A percentile compares a stretch with the other conserved stretches of the same genome.
These are phyloP conservation scores for Otus sunia DNA, from an alignment of 2,113 vertebrate genomes.

Conservation along the genomic window DNA sequence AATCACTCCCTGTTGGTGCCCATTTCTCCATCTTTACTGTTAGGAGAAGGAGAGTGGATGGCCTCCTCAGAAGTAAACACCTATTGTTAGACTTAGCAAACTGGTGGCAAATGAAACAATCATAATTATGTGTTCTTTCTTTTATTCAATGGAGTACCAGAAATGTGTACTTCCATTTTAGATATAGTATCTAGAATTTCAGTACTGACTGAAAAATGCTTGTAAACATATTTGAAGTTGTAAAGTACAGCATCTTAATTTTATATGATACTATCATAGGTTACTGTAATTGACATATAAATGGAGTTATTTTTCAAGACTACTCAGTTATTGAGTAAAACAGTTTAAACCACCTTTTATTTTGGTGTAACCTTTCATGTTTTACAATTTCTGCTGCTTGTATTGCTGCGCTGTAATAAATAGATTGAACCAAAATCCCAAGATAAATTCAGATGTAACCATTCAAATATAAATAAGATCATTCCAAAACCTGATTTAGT, in stretches of 20 bases:
- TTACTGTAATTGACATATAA: not conserved
- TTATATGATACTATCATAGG: not conserved
- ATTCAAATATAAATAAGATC: not conserved
- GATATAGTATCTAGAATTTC: not conserved
- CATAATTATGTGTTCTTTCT: not conserved
- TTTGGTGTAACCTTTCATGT: not conserved
- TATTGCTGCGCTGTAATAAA: not conserved
- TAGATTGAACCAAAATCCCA: not conserved
- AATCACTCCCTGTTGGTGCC: fast-evolving
- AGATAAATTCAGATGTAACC: not conserved
- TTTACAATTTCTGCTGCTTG: not conserved
- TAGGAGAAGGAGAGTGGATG: not conserved
- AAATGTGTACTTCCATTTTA: not conserved
- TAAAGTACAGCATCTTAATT: not conserved
- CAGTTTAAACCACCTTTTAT: not conserved
- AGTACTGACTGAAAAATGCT: not conserved
- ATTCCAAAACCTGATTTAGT: not conserved
- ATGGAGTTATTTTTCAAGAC: not conserved
- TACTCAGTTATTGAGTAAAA: not conserved
- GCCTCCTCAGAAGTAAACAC: not conserved
- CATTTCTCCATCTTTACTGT: not conserved
- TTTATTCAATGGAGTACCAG: not conserved
- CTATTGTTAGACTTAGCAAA: not conserved
- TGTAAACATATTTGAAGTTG: not conserved
- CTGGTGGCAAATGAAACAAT: not conserved